These are phyloP conservation scores for Spatulosminthurus flaviceps DNA, from an alignment of 2,888 invertebrate species.

Conservation along the genomic window DNA sequence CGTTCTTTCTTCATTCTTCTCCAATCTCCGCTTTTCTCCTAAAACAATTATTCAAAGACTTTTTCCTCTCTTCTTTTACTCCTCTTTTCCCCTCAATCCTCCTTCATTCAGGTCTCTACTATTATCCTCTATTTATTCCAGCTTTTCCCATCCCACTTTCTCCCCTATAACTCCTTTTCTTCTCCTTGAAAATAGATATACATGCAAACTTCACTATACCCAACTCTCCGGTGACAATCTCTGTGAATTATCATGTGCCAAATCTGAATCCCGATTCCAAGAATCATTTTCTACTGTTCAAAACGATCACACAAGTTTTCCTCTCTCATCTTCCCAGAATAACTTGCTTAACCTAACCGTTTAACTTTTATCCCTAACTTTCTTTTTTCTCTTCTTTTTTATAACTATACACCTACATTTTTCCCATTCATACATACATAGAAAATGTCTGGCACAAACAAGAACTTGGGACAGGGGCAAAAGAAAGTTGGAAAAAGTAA, in stretches of 20 bases:
- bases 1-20: slow-evolving; percentile 29
- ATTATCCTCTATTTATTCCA: slow-evolving; percentile 5
- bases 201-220: not conserved
- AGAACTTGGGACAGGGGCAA: no score
- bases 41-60: slow-evolving; percentile 44
- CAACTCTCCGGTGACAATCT: slow-evolving; percentile 28
- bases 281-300: not conserved
- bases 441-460: no score
- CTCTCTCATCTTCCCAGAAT: not conserved
- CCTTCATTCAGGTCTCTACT: not conserved
- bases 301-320: slow-evolving; percentile 14
- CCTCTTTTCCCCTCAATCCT: not conserved
- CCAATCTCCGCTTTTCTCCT: slow-evolving; percentile 9
- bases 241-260: slow-evolving; percentile 42
- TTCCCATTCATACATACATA: no score
- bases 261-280: slow-evolving; percentile 33
- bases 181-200: no score
- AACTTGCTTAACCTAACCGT: not conserved
- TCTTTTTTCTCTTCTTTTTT: not conserved
- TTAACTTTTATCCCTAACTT: slow-evolving; percentile 2
- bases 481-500: not conserved
- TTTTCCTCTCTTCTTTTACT: not conserved
- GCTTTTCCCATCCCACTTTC: not conserved
- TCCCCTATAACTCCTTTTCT: not conserved
- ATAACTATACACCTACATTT: no score